phyloP scores from a whole-genome alignment of 2,888 invertebrate genomes.

The Agrypnus murinus region DNA sequence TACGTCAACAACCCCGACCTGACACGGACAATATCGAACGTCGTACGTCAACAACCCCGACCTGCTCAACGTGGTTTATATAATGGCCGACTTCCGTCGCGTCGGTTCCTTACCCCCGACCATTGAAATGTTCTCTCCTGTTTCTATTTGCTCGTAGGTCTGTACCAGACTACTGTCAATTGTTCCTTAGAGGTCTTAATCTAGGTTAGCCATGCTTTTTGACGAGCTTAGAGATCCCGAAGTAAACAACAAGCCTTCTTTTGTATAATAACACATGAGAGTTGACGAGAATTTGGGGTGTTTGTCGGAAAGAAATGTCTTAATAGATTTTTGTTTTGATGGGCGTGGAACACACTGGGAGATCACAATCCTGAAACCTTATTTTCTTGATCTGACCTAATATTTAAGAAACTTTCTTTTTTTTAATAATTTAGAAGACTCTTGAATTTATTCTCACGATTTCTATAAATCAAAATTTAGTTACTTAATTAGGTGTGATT shows the following conservation, averaged over 20 bases:
- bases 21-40: no score
- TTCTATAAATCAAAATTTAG: background rate
- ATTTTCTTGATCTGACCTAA: background rate
- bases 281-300: conserved; percentile 20
- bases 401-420: no score
- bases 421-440: background rate
- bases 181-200: conserved; percentile 50
- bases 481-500: background rate
- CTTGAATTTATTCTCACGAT: background rate
- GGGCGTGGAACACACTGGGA: conserved; percentile 29
- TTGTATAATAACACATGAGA: conserved; percentile 18
- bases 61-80: no score
- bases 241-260: conserved; percentile 39
- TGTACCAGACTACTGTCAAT: conserved; percentile 45
- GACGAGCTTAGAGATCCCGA: conserved; percentile 25
- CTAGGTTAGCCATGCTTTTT: conserved; percentile 45
- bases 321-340: conserved; percentile 29
- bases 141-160: no score
- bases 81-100: no score
- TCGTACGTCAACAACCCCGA: no score
- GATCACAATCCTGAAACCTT: background rate
- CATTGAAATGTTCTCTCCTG: no score
- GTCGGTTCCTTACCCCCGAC: no score
- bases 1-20: no score
- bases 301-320: conserved; percentile 7